phyloP scores from a whole-genome alignment of 1,140 invertebrate genomes.

The Ptiloglossa arizonensis region DNA sequence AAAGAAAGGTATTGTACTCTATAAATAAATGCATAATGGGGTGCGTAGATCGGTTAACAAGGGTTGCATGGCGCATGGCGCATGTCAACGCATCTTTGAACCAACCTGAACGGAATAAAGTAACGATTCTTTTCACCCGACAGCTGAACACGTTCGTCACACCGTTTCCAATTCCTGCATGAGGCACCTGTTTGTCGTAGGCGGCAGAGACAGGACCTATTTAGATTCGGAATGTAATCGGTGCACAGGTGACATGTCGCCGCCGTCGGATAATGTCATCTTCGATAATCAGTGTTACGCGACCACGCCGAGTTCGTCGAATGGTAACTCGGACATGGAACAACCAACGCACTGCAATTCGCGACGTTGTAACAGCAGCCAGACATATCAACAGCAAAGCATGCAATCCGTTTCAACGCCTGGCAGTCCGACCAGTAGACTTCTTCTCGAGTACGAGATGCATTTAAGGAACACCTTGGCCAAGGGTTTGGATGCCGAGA shows the following conservation, averaged over 20 bases:
- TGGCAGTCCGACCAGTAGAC: constrained; percentile 92
- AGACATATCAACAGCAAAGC: constrained; percentile 81
- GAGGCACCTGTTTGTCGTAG: constrained; percentile 77
- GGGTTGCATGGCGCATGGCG: constrained; percentile 32
- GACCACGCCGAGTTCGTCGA: constrained; percentile 94
- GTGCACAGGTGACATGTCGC: constrained; percentile 89
- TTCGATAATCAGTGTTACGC: constrained; percentile 97
- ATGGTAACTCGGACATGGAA: constrained; percentile 94
- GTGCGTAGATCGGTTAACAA: constrained; percentile 31
- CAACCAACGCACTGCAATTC: constrained; percentile 86
- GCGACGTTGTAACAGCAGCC: constrained; percentile 79
- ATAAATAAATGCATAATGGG: constrained; percentile 39
- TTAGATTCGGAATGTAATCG: constrained; percentile 91
- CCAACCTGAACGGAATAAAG: constrained; percentile 12
- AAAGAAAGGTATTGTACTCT: background rate
- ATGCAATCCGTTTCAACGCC: constrained; percentile 86
- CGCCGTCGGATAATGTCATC: constrained; percentile 94
- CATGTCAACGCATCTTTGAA: constrained; percentile 23
- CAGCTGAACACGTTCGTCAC: constrained; percentile 24
- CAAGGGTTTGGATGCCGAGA: constrained; percentile 97
- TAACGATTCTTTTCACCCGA: constrained; percentile 41
- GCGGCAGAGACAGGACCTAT: constrained; percentile 86
- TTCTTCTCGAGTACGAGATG: constrained; percentile 97
- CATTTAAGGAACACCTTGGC: constrained; percentile 95
- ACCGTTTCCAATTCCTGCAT: constrained; percentile 73